Evolutionary conservation across 1,140 invertebrate genomes (phyloP), one percentile per base, ranked within the genome.

Genomic region (Thaumetopoea pityocampa): DNA sequence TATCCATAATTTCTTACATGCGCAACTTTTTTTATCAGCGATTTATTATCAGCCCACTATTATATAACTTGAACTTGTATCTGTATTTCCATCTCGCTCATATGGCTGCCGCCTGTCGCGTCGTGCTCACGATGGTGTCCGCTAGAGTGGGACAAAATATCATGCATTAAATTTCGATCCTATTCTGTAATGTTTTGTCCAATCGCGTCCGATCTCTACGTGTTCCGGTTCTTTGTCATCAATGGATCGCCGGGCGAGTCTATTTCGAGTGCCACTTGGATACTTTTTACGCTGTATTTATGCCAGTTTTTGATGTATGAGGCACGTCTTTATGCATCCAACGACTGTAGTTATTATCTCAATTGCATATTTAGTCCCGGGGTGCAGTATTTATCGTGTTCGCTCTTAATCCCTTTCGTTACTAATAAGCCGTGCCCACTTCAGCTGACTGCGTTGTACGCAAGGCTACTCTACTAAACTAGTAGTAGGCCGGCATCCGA

Each of bases 191-290:
- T 66, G 73, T 76, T 73, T 73, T 62, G 72, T 76, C 83, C 83
- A 84, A 85, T 85, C 79, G 73, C 80, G 68, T 67, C 68, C 76
- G 77, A 85, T 85, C 83, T 82, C 66, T 67, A 69, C 69, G 84
- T 85, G 78, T 86, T 85, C 83, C 78, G 82, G 83, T 86, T 85
- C 86, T 87, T 85, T 83, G 82, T 86, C 80, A 87, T 87, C 85
- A 87, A 87, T 87, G 86, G 82, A 83, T 81, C 59, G 76, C 79
- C 74, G 85, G 85, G 72, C 76, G 71, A 83, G 77, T 85, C 66
- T 67, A 79, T 66, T 74, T 69, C 54, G 56, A 74, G 68, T 72
- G 76, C 51, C 54, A 51, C 51, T 70, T 42, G 45, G 60, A 57
- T 57, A 47, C 50, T 47, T 66, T 74, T 80, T 73, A 67, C 61